phyloP scores from a whole-genome alignment of 2,888 invertebrate genomes.

The Mellilla xanthometata region DNA sequence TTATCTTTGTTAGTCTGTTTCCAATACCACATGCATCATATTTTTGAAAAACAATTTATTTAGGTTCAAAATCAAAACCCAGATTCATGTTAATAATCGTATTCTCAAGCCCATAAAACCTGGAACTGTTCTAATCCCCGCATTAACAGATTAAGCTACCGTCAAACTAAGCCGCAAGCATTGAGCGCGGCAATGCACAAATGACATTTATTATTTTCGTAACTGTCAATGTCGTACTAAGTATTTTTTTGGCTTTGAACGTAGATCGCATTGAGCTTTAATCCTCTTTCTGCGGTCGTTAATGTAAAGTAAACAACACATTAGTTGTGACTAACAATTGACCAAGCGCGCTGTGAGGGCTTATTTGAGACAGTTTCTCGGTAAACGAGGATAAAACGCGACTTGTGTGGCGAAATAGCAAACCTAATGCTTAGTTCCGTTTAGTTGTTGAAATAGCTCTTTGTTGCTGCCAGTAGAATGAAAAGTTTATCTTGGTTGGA shows the following conservation, averaged over 20 bases:
- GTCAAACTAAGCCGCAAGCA: constrained; percentile 34
- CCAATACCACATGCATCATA: no score
- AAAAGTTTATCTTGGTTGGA: no score
- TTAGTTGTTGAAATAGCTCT: constrained; percentile 45
- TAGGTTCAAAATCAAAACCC: no score
- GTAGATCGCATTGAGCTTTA: constrained; percentile 17
- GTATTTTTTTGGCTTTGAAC: constrained; percentile 11
- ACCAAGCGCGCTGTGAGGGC: constrained; percentile 45
- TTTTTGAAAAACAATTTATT: no score
- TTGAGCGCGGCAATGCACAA: constrained; percentile 19
- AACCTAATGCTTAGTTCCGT: constrained; percentile 56
- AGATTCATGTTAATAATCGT: no score
- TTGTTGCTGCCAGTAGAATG: neutral
- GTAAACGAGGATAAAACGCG: constrained; percentile 60
- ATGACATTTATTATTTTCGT: neutral
- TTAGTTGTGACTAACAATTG: constrained; percentile 65
- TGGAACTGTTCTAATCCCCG: constrained; percentile 32
- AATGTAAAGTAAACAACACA: constrained; percentile 72
- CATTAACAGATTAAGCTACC: constrained; percentile 57
- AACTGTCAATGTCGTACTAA: neutral
- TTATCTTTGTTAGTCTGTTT: no score
- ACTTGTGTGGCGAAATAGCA: constrained; percentile 67
- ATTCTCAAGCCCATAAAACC: no score
- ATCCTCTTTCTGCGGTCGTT: constrained; percentile 36
- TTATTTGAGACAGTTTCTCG: constrained; percentile 65